A percentile compares a stretch with the other conserved stretches of the same genome.
Conservation (phyloP, 2,797 vertebrate genomes). For the Lacerta viridis region DNA sequence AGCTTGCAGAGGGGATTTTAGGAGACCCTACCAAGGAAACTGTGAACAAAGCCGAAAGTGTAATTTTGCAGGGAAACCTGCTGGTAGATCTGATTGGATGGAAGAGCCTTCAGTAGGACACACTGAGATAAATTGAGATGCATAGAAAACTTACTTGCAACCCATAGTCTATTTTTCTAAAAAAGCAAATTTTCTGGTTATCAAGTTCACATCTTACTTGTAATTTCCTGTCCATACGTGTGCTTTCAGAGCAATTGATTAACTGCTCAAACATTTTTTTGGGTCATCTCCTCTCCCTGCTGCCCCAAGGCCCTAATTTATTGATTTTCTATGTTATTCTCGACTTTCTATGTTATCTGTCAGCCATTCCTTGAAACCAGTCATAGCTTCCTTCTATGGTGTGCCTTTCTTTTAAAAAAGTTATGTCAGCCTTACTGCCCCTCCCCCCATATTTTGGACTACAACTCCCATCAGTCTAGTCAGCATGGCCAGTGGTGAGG, state of each 20-base stretch:
- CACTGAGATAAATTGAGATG: background rate
- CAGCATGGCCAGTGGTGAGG: no score
- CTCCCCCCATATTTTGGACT: no score
- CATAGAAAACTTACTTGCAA: background rate
- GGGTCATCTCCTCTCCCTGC: background rate
- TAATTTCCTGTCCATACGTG: background rate
- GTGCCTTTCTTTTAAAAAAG: conserved; percentile 28
- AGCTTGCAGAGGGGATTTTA: conserved; percentile 46
- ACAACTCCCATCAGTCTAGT: no score
- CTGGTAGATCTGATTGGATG: background rate
- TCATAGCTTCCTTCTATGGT: conserved; percentile 33
- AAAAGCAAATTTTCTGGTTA: background rate
- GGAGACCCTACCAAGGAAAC: background rate
- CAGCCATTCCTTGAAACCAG: conserved; percentile 48
- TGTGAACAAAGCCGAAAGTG: conserved; percentile 26
- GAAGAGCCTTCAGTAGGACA: background rate
- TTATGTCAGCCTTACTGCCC: conserved; percentile 14
- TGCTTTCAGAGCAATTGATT: conserved; percentile 2
- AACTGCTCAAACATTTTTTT: background rate
- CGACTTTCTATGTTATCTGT: conserved; percentile 33
- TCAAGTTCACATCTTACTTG: background rate
- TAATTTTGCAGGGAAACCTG: background rate
- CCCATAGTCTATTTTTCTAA: background rate
- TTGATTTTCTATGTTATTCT: conserved; percentile 22
- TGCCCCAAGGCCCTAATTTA: background rate